These are phyloP conservation scores for Drosophila ezoana DNA, from an alignment of 2,888 invertebrate species.

Conservation along the genomic window DNA sequence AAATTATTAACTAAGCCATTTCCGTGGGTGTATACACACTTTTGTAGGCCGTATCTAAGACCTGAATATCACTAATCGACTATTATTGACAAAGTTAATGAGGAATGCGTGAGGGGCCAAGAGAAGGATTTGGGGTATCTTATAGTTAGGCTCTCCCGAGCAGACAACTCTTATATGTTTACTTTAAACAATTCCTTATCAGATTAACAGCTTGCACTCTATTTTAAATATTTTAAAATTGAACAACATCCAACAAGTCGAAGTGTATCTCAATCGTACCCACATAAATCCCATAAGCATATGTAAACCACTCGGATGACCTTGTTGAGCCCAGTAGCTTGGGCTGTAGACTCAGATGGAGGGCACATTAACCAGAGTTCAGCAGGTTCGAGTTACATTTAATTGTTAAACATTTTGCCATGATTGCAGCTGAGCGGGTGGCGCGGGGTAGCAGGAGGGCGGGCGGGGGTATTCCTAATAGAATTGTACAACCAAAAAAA, in stretches of 20 bases:
- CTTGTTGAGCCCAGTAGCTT: slow-evolving; percentile 18
- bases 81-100: too few relatives aligned
- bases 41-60: too few relatives aligned
- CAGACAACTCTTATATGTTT: too few relatives aligned
- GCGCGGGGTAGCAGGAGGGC: neutral
- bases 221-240: neutral
- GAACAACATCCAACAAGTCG: slow-evolving; percentile 1
- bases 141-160: too few relatives aligned
- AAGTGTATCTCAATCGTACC: slow-evolving; percentile 15
- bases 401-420: slow-evolving; percentile 68
- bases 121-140: too few relatives aligned
- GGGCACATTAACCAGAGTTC: slow-evolving; percentile 39
- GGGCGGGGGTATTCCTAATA: slow-evolving; percentile 24
- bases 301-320: slow-evolving; percentile 10
- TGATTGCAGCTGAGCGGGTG: slow-evolving; percentile 12
- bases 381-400: slow-evolving; percentile 71
- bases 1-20: too few relatives aligned
- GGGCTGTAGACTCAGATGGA: slow-evolving; percentile 1
- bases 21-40: too few relatives aligned
- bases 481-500: slow-evolving; percentile 28
- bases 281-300: slow-evolving; percentile 14
- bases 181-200: too few relatives aligned
- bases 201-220: too few relatives aligned
- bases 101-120: too few relatives aligned
- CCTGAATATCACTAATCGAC: too few relatives aligned